Evolutionary conservation across 2,113 vertebrate genomes (phyloP), one percentile per base, ranked within the genome.

Genomic region (Rhipidura dahli): DNA sequence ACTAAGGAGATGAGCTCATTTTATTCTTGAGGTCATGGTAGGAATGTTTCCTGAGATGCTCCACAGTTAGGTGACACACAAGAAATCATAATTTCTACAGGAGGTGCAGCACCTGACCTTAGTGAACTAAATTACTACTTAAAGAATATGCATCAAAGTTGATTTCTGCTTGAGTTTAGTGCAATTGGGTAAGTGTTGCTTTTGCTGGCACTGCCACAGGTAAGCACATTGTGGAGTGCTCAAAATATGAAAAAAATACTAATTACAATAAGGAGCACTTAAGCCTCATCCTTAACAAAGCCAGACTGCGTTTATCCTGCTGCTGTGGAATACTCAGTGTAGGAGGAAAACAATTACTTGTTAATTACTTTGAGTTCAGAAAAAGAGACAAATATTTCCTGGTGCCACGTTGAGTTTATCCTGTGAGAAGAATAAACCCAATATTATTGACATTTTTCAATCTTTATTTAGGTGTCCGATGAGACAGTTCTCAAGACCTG

Each of bases 351-450:
- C 26, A 51, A 63, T 75, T 76, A 56, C 57, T 17, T 75, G 20
- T 47, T 85, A 79, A 82, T 90, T 87, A 44, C 21, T 84, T 85
- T 33, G 47, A 87, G 40, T 53, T 68, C 26, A 80, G 57, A 64
- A 91, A 87, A 85, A 75, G 13, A 61, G 37, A 24, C 24, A 90
- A 78, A 44, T 44, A n/a, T 71, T 79, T 94, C 15, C 30, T 82
- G 37, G 56, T 72, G n/a, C 20, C 37, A 21, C 0, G 0, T 31
- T 44, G 28, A 51, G 30, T 72, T 80, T 28, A 64, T 44, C 27
- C 70, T 90, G 17, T n/a, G n/a, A 20, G 53, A 79, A 93, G 40
- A 37, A 80, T 5, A 4, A 88, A 6, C 22, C 9, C 3, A 64
- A 28, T 4, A 15, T 61, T 80, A 57, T 0, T 68, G 69, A 59